phyloP scores from a whole-genome alignment of 2,888 invertebrate species.

The Malacosoma neustria region DNA sequence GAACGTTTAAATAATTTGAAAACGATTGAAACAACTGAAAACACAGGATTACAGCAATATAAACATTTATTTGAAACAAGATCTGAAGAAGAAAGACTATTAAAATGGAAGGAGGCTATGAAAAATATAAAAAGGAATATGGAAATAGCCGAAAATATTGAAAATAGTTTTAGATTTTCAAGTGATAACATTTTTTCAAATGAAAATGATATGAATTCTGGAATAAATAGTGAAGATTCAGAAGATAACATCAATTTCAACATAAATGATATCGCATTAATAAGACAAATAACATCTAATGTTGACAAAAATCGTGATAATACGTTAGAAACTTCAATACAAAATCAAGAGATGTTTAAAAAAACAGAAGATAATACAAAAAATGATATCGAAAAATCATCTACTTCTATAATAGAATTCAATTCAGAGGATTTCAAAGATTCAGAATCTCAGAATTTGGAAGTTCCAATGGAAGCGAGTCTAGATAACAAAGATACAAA shows the following conservation, averaged over 20 bases:
- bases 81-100: constrained; percentile 39
- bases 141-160: constrained; percentile 46
- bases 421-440: no score
- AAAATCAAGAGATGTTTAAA: no score
- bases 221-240: constrained; percentile 13
- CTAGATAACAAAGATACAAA: neutral
- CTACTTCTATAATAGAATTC: no score
- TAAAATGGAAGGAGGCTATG: constrained; percentile 53
- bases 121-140: constrained; percentile 40
- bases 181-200: neutral
- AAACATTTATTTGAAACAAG: constrained; percentile 21
- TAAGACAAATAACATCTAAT: no score
- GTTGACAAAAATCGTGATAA: no score
- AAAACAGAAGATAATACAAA: constrained; percentile 9
- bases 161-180: constrained; percentile 37
- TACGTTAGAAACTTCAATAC: no score
- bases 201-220: constrained; percentile 3
- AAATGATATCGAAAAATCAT: no score
- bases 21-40: constrained; percentile 20
- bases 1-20: no score
- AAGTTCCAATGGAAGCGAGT: neutral
- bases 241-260: no score
- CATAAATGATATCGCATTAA: no score
- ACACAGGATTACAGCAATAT: constrained; percentile 24
- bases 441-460: no score